Percentiles rank a stretch among this genome's conserved stretches.
Evolutionary conservation across 2,797 vertebrate genomes (phyloP).

Genomic region (Selene dorsalis): DNA sequence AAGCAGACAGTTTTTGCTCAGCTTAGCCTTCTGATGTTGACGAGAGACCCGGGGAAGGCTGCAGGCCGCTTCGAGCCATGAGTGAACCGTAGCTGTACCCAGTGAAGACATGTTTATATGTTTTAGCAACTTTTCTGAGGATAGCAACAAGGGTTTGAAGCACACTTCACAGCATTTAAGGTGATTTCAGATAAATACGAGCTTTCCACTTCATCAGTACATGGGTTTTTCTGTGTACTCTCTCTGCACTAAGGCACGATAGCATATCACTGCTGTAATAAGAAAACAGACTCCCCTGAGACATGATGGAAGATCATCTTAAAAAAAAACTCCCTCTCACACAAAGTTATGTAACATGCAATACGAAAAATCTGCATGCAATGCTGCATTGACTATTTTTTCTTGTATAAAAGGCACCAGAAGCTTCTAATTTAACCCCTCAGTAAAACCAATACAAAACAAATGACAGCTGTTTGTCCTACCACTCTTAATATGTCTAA

Average conservation of each 20-base stretch:
- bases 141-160: background rate
- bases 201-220: slow-evolving; percentile 16
- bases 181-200: background rate
- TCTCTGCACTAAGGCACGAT: background rate
- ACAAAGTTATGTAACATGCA: slow-evolving; percentile 4
- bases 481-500: background rate
- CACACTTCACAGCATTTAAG: background rate
- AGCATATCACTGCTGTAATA: slow-evolving; percentile 9
- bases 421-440: background rate
- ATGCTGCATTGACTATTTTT: too few species aligned
- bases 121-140: slow-evolving; percentile 7
- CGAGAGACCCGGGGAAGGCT: slow-evolving; percentile 54
- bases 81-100: slow-evolving; percentile 51
- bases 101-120: slow-evolving; percentile 39
- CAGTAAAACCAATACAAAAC: background rate
- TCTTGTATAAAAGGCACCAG: background rate
- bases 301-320: slow-evolving; percentile 6
- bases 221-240: slow-evolving; percentile 21
- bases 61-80: slow-evolving; percentile 52
- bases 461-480: background rate
- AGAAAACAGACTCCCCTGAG: background rate
- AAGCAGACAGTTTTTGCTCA: slow-evolving; percentile 56
- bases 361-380: too few species aligned
- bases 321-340: background rate
- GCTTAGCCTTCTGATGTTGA: slow-evolving; percentile 70